Percentiles rank a stretch among this genome's conserved stretches.
phyloP scores from a whole-genome alignment of 2,113 vertebrate species.

The Thunnus thynnus region DNA sequence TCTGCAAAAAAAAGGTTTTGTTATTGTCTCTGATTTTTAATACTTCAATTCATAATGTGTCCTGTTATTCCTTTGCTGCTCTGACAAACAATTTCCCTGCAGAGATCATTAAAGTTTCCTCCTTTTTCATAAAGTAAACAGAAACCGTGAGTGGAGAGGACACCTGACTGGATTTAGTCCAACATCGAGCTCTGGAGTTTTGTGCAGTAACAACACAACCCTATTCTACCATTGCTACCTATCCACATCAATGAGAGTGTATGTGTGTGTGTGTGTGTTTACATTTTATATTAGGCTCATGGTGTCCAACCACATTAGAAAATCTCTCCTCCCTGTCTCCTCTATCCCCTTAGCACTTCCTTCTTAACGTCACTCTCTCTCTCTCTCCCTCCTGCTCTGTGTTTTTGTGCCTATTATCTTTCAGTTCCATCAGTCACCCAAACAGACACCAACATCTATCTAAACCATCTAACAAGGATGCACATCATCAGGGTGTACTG shows the following conservation, averaged over 20 bases:
- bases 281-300: conserved; percentile 41
- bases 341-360: conserved; percentile 16
- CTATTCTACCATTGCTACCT: conserved; percentile 12
- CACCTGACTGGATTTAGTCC: conserved; percentile 46
- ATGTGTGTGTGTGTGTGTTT: conserved; percentile 32
- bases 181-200: conserved; percentile 23
- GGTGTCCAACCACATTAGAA: conserved; percentile 51
- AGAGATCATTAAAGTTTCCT: conserved; percentile 60
- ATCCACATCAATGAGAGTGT: conserved; percentile 22
- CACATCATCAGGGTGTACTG: conserved; percentile 2
- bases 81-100: conserved; percentile 30
- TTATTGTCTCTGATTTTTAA: not conserved
- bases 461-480: conserved; percentile 4
- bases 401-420: conserved; percentile 27
- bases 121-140: conserved; percentile 29
- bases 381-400: not conserved
- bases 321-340: conserved; percentile 18
- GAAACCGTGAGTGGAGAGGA: not conserved
- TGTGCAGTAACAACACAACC: conserved; percentile 32
- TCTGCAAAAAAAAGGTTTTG: no score
- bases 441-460: conserved; percentile 12
- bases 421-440: not conserved
- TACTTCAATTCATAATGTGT: not conserved
- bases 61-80: conserved; percentile 13
- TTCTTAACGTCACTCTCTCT: not conserved